Evolutionary conservation across 1,140 invertebrate species (phyloP).

Genomic region (Chymomyza costata): DNA sequence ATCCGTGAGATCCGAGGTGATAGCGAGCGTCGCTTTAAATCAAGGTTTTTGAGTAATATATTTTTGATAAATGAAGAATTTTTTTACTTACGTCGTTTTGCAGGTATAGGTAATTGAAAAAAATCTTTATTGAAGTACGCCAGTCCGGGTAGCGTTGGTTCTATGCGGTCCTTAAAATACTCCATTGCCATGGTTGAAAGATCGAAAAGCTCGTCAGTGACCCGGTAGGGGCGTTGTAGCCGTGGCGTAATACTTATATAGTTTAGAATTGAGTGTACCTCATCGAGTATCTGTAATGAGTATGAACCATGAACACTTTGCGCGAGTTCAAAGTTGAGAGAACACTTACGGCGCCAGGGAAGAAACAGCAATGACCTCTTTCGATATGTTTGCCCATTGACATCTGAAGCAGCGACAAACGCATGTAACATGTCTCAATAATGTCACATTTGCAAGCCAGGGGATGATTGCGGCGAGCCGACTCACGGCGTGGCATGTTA

Average conservation of each 20-base stretch:
- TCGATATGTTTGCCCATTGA: conserved; percentile 94
- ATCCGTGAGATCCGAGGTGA: conserved; percentile 74
- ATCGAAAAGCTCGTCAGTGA: conserved; percentile 94
- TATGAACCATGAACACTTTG: background rate
- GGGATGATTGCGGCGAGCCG: conserved; percentile 87
- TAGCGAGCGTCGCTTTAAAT: conserved; percentile 48
- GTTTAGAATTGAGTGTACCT: conserved; percentile 87
- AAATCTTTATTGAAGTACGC: conserved; percentile 90
- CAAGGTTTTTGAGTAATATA: background rate
- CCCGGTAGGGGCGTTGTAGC: conserved; percentile 88
- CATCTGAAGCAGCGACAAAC: conserved; percentile 90
- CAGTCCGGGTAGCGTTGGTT: conserved; percentile 89
- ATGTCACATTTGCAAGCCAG: conserved; percentile 91
- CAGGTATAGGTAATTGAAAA: conserved; percentile 59
- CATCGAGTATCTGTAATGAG: conserved; percentile 78
- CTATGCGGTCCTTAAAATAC: conserved; percentile 93
- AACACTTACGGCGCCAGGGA: conserved; percentile 87
- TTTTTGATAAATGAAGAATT: background rate
- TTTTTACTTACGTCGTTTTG: conserved; percentile 56
- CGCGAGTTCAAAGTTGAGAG: background rate
- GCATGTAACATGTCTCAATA: conserved; percentile 91
- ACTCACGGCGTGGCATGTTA: conserved; percentile 92
- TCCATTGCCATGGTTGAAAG: conserved; percentile 95
- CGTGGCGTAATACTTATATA: conserved; percentile 89
- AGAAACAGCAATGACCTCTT: conserved; percentile 91